phyloP scores from a whole-genome alignment of 1,140 invertebrate genomes.

The Pachyrhynchus sulphureomaculatus region DNA sequence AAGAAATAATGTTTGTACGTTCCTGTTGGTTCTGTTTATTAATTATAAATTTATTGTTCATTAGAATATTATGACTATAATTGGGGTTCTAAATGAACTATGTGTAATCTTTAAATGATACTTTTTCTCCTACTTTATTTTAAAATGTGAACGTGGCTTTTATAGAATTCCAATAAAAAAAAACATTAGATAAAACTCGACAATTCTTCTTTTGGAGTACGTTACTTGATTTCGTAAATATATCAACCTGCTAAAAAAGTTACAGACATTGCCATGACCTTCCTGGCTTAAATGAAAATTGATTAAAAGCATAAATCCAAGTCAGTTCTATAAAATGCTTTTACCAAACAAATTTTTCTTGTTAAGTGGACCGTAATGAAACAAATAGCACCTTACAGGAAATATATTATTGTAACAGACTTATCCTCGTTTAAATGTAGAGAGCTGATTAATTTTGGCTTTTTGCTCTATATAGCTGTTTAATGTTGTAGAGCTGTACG shows the following conservation, averaged over 20 bases:
- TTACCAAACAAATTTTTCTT: conserved; percentile 13
- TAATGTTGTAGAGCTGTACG: neutral
- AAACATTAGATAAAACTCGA: no score
- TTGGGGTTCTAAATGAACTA: no score
- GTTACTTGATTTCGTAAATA: neutral
- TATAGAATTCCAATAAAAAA: no score
- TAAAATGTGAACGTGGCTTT: no score
- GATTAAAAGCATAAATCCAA: conserved; percentile 7
- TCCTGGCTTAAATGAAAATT: neutral
- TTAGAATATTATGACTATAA: no score
- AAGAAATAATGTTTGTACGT: no score
- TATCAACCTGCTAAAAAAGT: neutral
- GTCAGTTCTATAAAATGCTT: conserved; percentile 9
- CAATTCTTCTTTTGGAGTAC: neutral
- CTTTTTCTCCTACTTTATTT: no score
- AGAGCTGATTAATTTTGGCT: neutral
- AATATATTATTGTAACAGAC: conserved; percentile 9
- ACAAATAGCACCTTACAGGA: conserved; percentile 11
- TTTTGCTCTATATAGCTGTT: neutral
- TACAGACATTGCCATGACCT: neutral
- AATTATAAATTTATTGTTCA: no score
- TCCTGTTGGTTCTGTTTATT: no score
- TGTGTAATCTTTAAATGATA: no score
- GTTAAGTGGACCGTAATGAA: conserved; percentile 10
- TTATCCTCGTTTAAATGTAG: neutral